phyloP scores from a whole-genome alignment of 2,888 invertebrate genomes.

The Sinodicranocentrus sp. region DNA sequence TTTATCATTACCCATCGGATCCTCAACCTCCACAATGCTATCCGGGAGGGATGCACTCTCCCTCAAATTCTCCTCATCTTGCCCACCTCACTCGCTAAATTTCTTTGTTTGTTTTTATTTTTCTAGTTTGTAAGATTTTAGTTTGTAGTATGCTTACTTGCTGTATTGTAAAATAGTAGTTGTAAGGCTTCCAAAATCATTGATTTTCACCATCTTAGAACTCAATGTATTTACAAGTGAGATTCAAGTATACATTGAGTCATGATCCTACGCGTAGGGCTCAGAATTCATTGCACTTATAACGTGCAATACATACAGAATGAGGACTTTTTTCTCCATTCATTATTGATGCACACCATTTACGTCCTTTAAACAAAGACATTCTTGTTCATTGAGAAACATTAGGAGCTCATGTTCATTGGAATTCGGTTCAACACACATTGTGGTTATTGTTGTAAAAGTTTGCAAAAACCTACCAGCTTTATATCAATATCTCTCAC shows the following conservation, averaged over 20 bases:
- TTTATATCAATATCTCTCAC: not conserved
- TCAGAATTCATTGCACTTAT: no score
- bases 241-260: not conserved
- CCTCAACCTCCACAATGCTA: slow-evolving; percentile 76
- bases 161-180: not conserved
- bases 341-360: no score
- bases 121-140: not conserved
- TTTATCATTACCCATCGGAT: slow-evolving; percentile 76
- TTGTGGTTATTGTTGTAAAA: slow-evolving; percentile 10
- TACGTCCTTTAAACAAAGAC: no score
- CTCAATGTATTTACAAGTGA: no score
- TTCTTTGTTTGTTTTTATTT: slow-evolving; percentile 7
- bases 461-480: not conserved
- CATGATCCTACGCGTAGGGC: no score
- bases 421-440: not conserved
- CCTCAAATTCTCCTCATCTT: slow-evolving; percentile 76
- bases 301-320: no score
- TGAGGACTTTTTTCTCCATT: no score
- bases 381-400: no score
- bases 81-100: slow-evolving; percentile 74
- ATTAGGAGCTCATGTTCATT: slow-evolving; percentile 7
- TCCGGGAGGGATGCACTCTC: slow-evolving; percentile 76
- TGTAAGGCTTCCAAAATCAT: not conserved
- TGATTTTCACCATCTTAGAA: not conserved
- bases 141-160: not conserved